Conservation (phyloP, 2,113 vertebrate species). For the Aspiorhynchus laticeps region DNA sequence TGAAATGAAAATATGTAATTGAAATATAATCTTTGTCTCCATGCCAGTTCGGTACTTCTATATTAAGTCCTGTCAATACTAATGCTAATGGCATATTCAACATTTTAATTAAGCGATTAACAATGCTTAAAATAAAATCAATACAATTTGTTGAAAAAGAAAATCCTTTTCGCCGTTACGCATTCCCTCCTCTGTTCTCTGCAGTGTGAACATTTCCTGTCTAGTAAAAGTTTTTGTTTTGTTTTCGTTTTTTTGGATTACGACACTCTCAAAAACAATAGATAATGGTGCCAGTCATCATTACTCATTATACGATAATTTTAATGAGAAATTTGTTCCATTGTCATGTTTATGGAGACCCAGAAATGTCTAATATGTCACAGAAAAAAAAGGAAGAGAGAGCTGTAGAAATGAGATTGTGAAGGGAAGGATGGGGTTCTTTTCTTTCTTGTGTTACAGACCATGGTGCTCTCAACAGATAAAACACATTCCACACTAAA, state of each 20-base stretch:
- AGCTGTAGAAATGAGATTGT: conserved; percentile 43
- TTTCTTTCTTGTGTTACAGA: background rate
- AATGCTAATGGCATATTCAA: conserved; percentile 1
- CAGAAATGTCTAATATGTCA: conserved; percentile 42
- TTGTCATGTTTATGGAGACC: conserved; percentile 26
- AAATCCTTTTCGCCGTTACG: background rate
- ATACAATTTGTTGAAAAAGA: background rate
- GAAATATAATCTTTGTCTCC: conserved; percentile 9
- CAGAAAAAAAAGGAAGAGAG: background rate
- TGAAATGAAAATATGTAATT: background rate
- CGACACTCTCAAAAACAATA: conserved; percentile 33
- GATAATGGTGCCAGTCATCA: conserved; percentile 43
- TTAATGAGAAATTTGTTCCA: conserved; percentile 47
- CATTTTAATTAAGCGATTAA: conserved; percentile 11
- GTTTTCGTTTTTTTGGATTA: background rate
- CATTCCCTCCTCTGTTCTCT: background rate
- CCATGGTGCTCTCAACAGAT: conserved; percentile 22
- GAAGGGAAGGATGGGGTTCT: background rate
- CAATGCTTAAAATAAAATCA: conserved; percentile 9
- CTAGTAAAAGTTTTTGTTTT: conserved; percentile 19
- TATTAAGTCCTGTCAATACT: background rate
- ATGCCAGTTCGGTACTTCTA: background rate
- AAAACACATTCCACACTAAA: conserved; percentile 1
- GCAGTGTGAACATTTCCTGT: background rate
- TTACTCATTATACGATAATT: conserved; percentile 31